Evolutionary conservation across 2,888 invertebrate genomes (phyloP).

Genomic region (Anarsia innoxiella): DNA sequence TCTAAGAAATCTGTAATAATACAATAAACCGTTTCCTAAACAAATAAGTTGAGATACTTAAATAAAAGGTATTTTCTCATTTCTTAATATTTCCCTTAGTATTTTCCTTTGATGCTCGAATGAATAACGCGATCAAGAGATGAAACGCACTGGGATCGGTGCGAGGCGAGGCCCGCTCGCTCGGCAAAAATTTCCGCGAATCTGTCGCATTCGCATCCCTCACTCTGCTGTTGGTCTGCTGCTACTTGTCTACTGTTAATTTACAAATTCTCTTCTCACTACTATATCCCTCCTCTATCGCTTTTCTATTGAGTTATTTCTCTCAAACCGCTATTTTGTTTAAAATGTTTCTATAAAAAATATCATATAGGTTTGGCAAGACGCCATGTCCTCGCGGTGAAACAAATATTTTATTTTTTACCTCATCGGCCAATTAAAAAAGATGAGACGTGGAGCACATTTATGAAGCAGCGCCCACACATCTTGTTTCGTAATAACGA

Average conservation of each 20-base stretch:
- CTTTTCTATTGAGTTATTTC: too few species aligned
- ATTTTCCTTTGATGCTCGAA: conserved; percentile 66
- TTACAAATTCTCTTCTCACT: too few species aligned
- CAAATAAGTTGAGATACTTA: conserved; percentile 49
- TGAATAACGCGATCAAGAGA: conserved; percentile 70
- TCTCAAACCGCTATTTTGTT: too few species aligned
- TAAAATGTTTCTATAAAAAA: too few species aligned
- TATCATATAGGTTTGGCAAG: conserved; percentile 32
- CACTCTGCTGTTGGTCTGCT: conserved; percentile 26
- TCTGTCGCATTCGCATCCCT: too few species aligned
- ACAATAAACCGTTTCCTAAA: conserved; percentile 35
- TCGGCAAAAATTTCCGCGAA: conserved; percentile 47
- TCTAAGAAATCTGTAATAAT: conserved; percentile 14
- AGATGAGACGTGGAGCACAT: too few species aligned
- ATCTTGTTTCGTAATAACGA: conserved; percentile 1
- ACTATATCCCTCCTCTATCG: too few species aligned
- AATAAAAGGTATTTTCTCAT: conserved; percentile 49
- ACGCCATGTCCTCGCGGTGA: conserved; percentile 26
- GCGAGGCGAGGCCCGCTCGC: conserved; percentile 29
- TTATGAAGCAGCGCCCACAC: too few species aligned
- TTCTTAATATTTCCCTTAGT: conserved; percentile 56
- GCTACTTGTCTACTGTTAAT: too few species aligned
- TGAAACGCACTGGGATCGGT: conserved; percentile 56
- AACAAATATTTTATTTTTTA: conserved; percentile 21
- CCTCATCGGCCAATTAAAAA: conserved; percentile 6